Percentiles rank a stretch among this genome's conserved stretches.
Evolutionary conservation across 2,113 vertebrate genomes (phyloP).

Genomic region (Percopsis transmontana): DNA sequence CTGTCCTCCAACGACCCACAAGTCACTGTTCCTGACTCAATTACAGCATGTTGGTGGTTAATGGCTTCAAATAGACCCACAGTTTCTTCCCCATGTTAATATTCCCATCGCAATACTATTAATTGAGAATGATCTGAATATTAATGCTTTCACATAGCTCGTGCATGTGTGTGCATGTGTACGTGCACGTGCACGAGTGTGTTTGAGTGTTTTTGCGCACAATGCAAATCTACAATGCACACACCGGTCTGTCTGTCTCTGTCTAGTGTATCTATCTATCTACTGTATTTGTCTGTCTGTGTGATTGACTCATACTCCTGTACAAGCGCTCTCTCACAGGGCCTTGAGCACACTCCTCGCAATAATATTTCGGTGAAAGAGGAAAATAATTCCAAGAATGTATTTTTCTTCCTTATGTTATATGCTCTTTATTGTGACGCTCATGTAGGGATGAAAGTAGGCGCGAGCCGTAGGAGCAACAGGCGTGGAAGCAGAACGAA

Average conservation of each 20-base stretch:
- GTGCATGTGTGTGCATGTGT: background rate
- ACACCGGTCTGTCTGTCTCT: background rate
- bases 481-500: no score
- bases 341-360: no score
- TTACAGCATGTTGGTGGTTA: background rate
- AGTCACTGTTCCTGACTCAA: slow-evolving; percentile 4
- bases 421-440: no score
- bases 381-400: no score
- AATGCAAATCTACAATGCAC: no score
- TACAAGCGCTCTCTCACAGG: no score
- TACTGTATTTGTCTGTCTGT: background rate
- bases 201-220: background rate
- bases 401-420: no score
- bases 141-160: background rate
- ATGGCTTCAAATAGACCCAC: slow-evolving; percentile 7
- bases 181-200: background rate
- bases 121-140: background rate
- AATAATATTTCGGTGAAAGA: no score
- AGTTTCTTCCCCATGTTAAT: background rate
- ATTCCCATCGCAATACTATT: background rate
- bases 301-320: no score
- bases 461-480: no score
- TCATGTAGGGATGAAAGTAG: no score
- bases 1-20: background rate
- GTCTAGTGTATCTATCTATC: background rate